Percentiles rank a stretch among this genome's conserved stretches.
phyloP scores from a whole-genome alignment of 1,140 invertebrate genomes.

The Gryon sp. region DNA sequence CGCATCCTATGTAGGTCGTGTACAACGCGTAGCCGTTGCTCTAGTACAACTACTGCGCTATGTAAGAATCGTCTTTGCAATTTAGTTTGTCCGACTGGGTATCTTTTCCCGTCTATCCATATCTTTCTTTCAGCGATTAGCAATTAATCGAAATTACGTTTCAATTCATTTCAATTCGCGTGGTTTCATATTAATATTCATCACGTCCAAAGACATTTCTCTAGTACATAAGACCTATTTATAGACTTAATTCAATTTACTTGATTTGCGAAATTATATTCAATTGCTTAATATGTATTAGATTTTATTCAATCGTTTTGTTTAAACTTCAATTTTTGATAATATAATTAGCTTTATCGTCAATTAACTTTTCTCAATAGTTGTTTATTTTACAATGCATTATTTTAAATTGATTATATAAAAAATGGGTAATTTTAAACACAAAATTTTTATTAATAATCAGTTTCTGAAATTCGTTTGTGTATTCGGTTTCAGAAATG shows the following conservation, averaged over 20 bases:
- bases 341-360: no score
- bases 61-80: slow-evolving; percentile 65
- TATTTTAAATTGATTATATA: no score
- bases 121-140: background rate
- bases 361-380: no score
- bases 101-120: slow-evolving; percentile 1
- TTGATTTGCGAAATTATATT: background rate
- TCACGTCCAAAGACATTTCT: no score
- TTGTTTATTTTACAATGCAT: no score
- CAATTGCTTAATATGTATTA: no score
- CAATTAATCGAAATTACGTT: background rate
- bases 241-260: background rate
- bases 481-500: no score
- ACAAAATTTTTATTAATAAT: no score
- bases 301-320: no score
- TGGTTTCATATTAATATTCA: background rate
- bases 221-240: background rate
- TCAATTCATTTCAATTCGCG: background rate
- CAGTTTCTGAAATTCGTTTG: no score
- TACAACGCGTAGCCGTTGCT: slow-evolving; percentile 73
- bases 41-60: slow-evolving; percentile 67
- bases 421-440: no score
- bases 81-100: slow-evolving; percentile 48
- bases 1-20: slow-evolving; percentile 80
- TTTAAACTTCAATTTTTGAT: no score